These are phyloP conservation scores for Saguinus imperator DNA, from an alignment of 2,113 vertebrate species.

Conservation along the genomic window DNA sequence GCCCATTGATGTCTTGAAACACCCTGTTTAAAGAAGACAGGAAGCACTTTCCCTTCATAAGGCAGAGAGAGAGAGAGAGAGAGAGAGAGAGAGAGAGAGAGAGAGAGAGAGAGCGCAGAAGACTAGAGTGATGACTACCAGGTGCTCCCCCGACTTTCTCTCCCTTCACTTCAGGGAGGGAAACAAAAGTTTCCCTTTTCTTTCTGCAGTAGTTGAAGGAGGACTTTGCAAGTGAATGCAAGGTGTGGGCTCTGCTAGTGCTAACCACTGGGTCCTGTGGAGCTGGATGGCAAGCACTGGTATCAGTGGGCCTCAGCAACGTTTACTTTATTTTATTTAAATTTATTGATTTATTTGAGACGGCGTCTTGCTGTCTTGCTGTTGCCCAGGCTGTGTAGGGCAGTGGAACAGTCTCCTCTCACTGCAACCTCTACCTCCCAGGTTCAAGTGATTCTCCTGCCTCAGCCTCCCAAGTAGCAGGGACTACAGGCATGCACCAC, in stretches of 20 bases:
- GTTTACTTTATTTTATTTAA: neutral
- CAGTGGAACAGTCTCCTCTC: too few relatives aligned
- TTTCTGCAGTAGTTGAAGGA: too few relatives aligned
- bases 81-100: too few relatives aligned
- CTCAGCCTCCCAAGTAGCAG: too few relatives aligned
- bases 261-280: accelerated
- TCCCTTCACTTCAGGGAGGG: neutral
- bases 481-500: too few relatives aligned
- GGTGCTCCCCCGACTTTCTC: neutral
- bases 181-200: neutral
- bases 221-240: accelerated
- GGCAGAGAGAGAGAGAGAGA: neutral
- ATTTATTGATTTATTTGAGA: neutral
- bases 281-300: accelerated
- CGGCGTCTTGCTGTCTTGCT: too few relatives aligned
- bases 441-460: too few relatives aligned
- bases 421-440: too few relatives aligned
- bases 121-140: accelerated
- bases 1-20: neutral
- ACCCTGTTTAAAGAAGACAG: too few relatives aligned
- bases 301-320: too few relatives aligned
- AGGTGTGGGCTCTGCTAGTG: accelerated
- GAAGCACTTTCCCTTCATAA: neutral
- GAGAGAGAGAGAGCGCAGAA: neutral
- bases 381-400: too few relatives aligned